Conservation (phyloP, 1,140 invertebrate species). For the Aphidius ervi region DNA sequence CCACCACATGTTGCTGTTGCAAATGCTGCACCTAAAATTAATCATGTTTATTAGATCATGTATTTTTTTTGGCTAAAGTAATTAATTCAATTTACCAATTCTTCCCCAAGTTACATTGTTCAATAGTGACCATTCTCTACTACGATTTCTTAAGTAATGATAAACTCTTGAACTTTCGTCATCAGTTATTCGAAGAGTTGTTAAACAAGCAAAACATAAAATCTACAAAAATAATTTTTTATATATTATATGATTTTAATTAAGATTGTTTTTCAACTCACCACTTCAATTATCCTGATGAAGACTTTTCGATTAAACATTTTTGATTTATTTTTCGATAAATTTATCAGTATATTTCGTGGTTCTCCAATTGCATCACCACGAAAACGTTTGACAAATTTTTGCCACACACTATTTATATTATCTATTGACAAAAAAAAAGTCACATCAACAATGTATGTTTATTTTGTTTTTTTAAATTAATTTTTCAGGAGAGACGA, state of each 20-base stretch:
- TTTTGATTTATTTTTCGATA: constrained; percentile 22
- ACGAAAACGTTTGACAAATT: background rate
- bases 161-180: constrained; percentile 66
- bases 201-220: constrained; percentile 63
- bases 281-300: constrained; percentile 55
- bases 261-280: constrained; percentile 37
- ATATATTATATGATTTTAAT: constrained; percentile 3
- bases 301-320: constrained; percentile 52
- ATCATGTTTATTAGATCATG: constrained; percentile 1
- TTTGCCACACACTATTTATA: background rate
- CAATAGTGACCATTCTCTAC: constrained; percentile 69
- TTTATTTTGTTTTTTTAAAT: background rate
- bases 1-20: constrained; percentile 57
- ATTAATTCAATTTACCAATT: constrained; percentile 54
- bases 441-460: background rate
- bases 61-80: background rate
- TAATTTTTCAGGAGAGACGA: too few species aligned
- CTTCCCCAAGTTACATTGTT: constrained; percentile 69
- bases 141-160: constrained; percentile 65
- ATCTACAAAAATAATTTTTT: constrained; percentile 51
- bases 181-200: constrained; percentile 65
- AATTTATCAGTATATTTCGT: background rate
- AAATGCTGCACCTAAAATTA: constrained; percentile 48
- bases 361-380: background rate
- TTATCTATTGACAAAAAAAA: background rate